Base-by-base conservation (phyloP, 2,888 invertebrate genomes). In the Dryobotodes eremita region DNA sequence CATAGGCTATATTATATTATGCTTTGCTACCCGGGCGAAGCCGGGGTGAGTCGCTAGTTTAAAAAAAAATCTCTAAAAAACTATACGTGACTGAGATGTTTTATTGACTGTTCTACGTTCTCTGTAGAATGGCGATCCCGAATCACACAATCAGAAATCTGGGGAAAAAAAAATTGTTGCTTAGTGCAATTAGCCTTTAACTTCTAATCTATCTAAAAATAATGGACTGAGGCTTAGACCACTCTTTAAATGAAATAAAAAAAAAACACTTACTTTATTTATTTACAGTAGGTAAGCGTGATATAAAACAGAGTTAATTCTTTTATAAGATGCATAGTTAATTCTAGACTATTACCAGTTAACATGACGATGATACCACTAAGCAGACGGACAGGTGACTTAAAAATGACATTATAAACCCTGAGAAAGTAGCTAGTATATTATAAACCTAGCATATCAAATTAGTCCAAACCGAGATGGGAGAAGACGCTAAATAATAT, bases 391-490 rank as follows among this genome's bases (percentile, higher is more conserved):
- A 6, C 26, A 42, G 20, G 5, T 57, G 46, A 57, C 48, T 23
- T 23, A 7, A 57, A 65, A 48, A 48, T 53, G 31, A n/a, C 36
- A 59, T 53, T 53, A 70, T 36, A 61, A 15, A 50, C 11, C 17
- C 2, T 53, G 53, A 53, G 80, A 80, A 80, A 80, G 76, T 36
- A 15, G 20, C 17, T 23, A 17, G 69, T 36, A 46, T 75, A 65
- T 15, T 5, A 36, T 53, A 36, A 36, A 23, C 42, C 31, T 10
- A 75, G 26, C 64, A 59, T 55, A 66, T 70, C 76, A 69, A 65
- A 80, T 2, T 8, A 76, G 23, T 6, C 26, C 8, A n/a, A 42
- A 65, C 17, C 36, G 75, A 75, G 59, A 80, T 55, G 48, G 17
- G 69, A 78, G 64, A 71, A 62, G 62, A 55, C 48, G 17, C 50